These are phyloP conservation scores for Ceratina japonica DNA, from an alignment of 1,140 invertebrate genomes.

Conservation along the genomic window DNA sequence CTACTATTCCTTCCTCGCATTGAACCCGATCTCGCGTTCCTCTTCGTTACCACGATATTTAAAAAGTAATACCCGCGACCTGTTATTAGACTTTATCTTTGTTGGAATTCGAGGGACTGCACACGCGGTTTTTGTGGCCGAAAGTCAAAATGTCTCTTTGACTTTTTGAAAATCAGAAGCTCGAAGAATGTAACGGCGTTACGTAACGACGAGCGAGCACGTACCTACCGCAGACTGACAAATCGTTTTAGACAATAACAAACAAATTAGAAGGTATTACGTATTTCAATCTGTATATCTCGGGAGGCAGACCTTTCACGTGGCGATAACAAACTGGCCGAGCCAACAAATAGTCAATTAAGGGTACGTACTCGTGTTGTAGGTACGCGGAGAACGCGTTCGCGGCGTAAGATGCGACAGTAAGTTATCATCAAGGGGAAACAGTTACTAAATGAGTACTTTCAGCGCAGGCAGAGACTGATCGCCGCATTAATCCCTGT, in stretches of 20 bases:
- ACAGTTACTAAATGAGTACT: conserved; percentile 28
- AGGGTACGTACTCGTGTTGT: neutral
- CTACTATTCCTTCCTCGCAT: no score
- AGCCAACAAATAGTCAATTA: conserved; percentile 20
- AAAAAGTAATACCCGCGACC: no score
- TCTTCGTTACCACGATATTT: no score
- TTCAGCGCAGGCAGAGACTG: conserved; percentile 31
- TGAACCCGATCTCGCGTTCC: no score
- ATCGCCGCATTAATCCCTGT: conserved; percentile 27
- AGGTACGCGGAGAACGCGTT: neutral
- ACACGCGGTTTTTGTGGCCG: no score
- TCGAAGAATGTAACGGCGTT: no score
- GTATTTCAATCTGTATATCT: neutral
- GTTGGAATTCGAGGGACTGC: no score
- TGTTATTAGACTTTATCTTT: no score
- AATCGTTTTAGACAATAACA: conserved; percentile 3
- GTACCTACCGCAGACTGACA: neutral
- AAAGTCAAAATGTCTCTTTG: no score
- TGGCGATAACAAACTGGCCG: neutral
- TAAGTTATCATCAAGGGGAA: conserved; percentile 23
- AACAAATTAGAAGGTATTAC: conserved; percentile 15
- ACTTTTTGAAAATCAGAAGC: no score
- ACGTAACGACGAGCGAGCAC: neutral
- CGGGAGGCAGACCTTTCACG: neutral
- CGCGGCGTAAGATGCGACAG: conserved; percentile 7